Evolutionary conservation across 30 jellyfish, hydroid and myxozoan species (phyloP).

Genomic region (Hydractinia echinata): DNA sequence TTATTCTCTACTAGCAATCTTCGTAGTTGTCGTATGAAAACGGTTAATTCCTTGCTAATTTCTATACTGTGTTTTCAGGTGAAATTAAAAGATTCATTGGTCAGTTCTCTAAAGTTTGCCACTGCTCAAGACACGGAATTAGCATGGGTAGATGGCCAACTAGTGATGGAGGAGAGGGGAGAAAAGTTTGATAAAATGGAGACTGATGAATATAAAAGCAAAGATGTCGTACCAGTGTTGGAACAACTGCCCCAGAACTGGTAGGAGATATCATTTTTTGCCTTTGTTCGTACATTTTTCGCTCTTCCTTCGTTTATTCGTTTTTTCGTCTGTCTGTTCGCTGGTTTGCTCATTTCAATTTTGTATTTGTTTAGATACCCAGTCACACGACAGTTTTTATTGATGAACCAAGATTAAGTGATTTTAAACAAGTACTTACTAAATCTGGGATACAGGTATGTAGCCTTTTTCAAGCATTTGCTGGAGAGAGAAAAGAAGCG

Average conservation of each 20-base stretch:
- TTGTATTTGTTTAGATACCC: constrained; percentile 48
- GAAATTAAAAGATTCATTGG: constrained; percentile 88
- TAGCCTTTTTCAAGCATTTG: background rate
- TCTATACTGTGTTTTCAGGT: constrained; percentile 36
- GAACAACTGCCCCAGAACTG: constrained; percentile 89
- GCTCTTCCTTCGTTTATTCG: too few relatives aligned
- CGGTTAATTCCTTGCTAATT: background rate
- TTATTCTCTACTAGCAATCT: background rate
- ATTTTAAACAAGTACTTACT: constrained; percentile 87
- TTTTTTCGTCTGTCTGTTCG: background rate
- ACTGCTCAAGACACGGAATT: constrained; percentile 86
- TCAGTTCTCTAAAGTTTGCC: constrained; percentile 79
- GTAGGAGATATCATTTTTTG: constrained; percentile 9
- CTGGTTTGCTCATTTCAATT: background rate
- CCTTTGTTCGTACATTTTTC: background rate
- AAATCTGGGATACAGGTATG: constrained; percentile 84
- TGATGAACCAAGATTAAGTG: constrained; percentile 94
- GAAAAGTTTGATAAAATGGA: constrained; percentile 34
- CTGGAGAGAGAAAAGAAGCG: too few relatives aligned
- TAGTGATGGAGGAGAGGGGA: constrained; percentile 62
- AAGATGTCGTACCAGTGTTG: constrained; percentile 85
- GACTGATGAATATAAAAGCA: constrained; percentile 49
- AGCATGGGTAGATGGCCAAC: constrained; percentile 98
- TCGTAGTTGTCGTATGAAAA: background rate
- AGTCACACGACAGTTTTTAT: constrained; percentile 86